Percentiles rank a stretch among this genome's conserved stretches.
Evolutionary conservation across 2,113 vertebrate genomes (phyloP).

Genomic region (Kryptolebias marmoratus): DNA sequence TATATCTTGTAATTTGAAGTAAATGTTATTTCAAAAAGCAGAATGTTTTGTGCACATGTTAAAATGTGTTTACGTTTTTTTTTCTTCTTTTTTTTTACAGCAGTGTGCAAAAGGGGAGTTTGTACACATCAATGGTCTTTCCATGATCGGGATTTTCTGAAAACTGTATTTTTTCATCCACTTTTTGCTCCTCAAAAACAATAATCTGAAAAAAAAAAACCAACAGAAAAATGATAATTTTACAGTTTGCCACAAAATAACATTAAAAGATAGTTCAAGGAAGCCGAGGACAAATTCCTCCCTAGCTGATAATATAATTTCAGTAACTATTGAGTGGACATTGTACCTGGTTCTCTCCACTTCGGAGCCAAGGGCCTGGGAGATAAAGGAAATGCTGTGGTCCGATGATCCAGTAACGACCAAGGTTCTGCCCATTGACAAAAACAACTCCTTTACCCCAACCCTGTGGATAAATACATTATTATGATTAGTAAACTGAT

Average conservation of each 20-base stretch:
- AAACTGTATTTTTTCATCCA: conserved; percentile 80
- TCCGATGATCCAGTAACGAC: conserved; percentile 91
- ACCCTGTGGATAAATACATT: conserved; percentile 76
- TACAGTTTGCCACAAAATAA: background rate
- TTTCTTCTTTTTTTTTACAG: conserved; percentile 48
- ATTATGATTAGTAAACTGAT: conserved; percentile 10
- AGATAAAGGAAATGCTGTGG: conserved; percentile 91
- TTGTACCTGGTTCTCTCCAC: conserved; percentile 87
- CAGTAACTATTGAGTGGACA: background rate
- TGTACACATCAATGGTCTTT: conserved; percentile 77
- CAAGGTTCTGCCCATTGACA: conserved; percentile 89
- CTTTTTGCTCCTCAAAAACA: conserved; percentile 87
- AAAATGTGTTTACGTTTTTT: background rate
- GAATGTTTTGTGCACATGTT: background rate
- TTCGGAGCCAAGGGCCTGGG: conserved; percentile 87
- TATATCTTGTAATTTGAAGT: background rate
- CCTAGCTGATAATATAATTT: background rate
- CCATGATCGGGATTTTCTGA: conserved; percentile 83
- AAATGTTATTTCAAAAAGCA: background rate
- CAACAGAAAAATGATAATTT: background rate
- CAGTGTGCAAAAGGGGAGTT: conserved; percentile 73
- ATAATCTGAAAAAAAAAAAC: conserved; percentile 79
- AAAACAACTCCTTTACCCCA: conserved; percentile 93
- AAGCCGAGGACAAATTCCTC: background rate
- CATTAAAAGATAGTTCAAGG: background rate